Conservation (phyloP, 2,113 vertebrate species). For the Litocranius walleri region DNA sequence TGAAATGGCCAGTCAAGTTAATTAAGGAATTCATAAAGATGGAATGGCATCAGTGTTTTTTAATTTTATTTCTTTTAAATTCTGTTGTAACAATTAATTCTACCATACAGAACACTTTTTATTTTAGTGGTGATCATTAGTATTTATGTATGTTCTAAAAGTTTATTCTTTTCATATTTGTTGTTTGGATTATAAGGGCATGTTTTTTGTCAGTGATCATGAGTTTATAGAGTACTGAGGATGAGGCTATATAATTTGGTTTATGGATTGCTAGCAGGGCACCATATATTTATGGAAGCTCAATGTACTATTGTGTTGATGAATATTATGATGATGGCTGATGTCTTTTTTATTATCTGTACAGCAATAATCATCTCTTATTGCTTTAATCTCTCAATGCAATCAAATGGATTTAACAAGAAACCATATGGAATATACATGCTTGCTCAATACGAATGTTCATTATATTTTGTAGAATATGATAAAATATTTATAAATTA, state of each 20-base stretch:
- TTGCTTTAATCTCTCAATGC: not conserved
- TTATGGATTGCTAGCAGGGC: not conserved
- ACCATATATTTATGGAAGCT: not conserved
- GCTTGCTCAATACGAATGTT: too few species aligned
- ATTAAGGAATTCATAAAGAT: conserved; percentile 1
- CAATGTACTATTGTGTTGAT: not conserved
- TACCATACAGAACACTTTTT: not conserved
- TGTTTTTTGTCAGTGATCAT: not conserved
- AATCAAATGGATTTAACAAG: conserved; percentile 24
- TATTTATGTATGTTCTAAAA: not conserved
- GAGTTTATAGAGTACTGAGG: not conserved
- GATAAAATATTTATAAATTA: too few species aligned
- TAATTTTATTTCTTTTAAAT: not conserved
- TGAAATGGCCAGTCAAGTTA: not conserved
- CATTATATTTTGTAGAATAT: too few species aligned
- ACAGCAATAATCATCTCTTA: conserved; percentile 25
- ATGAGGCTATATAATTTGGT: not conserved
- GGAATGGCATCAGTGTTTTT: not conserved
- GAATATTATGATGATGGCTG: not conserved
- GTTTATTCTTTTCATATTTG: not conserved
- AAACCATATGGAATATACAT: not conserved
- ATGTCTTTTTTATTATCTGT: conserved; percentile 49
- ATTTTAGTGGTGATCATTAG: not conserved
- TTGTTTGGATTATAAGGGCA: not conserved
- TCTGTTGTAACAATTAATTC: not conserved